Conservation (phyloP, 2,797 vertebrate genomes). For the Lophotriccus pileatus region DNA sequence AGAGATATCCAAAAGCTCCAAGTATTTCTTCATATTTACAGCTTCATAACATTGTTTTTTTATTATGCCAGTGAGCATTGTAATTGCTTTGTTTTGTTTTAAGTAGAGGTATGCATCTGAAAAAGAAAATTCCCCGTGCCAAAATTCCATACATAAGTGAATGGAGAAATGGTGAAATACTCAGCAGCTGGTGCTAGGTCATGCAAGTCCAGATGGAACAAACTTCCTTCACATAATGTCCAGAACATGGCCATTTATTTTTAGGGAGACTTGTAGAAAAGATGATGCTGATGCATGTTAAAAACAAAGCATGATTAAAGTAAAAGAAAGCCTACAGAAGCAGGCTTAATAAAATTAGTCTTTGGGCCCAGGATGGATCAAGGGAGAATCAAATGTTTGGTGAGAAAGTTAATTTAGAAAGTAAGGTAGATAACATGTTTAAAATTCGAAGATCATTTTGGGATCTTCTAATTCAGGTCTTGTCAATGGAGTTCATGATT, state of each 20-base stretch:
- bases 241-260: slow-evolving; percentile 26
- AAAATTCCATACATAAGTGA: slow-evolving; percentile 58
- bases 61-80: neutral
- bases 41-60: slow-evolving; percentile 26
- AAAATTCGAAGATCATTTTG: neutral
- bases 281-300: neutral
- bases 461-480: neutral
- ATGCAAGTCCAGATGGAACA: slow-evolving; percentile 55
- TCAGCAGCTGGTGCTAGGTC: slow-evolving; percentile 58
- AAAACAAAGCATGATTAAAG: neutral
- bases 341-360: neutral
- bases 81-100: slow-evolving; percentile 35
- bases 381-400: neutral
- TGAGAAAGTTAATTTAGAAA: neutral
- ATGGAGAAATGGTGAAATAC: slow-evolving; percentile 43
- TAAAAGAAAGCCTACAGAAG: neutral
- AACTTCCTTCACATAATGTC: slow-evolving; percentile 32
- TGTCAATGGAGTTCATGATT: neutral
- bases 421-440: neutral
- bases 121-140: slow-evolving; percentile 35
- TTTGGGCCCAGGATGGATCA: neutral
- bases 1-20: neutral
- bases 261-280: slow-evolving; percentile 3
- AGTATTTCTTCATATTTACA: slow-evolving; percentile 8
- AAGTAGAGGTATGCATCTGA: slow-evolving; percentile 42